Evolutionary conservation across 2,113 vertebrate genomes (phyloP), one percentile per base, ranked within the genome.

Genomic region (Carollia perspicillata): DNA sequence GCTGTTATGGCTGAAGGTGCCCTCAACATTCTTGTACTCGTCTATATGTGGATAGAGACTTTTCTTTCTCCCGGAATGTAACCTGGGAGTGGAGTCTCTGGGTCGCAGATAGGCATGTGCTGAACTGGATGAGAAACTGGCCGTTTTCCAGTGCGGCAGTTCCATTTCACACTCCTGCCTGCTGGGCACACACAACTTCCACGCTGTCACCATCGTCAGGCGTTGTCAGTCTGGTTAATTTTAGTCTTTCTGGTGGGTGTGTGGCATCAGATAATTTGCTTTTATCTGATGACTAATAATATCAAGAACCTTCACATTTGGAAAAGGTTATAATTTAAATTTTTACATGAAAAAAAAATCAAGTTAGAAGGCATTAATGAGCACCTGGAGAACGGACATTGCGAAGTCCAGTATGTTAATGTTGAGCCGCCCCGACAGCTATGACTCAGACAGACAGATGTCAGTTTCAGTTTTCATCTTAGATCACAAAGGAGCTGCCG

Each of bases 281-380:
- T 95, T 44, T 84, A 51, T 75, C 84, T 87, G 87, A 60, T 97
- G 97, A 92, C 92, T 97, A 83, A 93, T 16, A 74, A 18, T 93
- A 84, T 72, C 12, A 35, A 91, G 58, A 93, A 79, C 71, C 65
- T 96, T 95, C 90, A 14, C 71, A 75, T 95, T 93, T 95, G 84
- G 80, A 63, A 95, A 95, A 96, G 92, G 92, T 87, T 97, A 60
- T 58, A n/a, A 94, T 92, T 97, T 90, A 84, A 94, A 75, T 90
- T 96, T 97, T 84, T 71, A 37, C 17, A 37, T 93, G 4, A 79
- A 66, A 94, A 49, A 49, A 88, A 80, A 69, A 40, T 26, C 20
- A 49, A 63, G 28, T 47, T 47, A 44, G 81, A 40, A 89, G 91
- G 40, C 37, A 13, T 60, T 83, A 63, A 60, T 3, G 22, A 89